Percentiles rank a stretch among this genome's conserved stretches.
These are phyloP conservation scores for Otus sunia DNA, from an alignment of 2,113 vertebrate genomes.

Conservation along the genomic window DNA sequence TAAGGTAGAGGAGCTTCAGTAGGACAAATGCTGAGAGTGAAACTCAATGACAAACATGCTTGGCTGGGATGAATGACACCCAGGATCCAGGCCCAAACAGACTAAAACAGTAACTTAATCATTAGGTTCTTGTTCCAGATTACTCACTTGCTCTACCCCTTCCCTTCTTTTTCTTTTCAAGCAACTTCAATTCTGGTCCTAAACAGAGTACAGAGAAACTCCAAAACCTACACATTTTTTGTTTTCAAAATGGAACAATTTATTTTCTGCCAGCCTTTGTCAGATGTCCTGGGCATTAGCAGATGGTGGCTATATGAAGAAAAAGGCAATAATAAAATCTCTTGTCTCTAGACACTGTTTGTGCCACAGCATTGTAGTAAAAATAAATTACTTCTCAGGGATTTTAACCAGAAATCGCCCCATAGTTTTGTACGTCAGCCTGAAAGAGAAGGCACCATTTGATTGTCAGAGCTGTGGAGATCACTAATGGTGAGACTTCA, in stretches of 20 bases:
- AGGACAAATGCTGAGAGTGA: not conserved
- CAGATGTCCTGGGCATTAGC: not conserved
- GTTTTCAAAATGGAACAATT: not conserved
- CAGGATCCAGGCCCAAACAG: not conserved
- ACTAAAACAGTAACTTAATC: not conserved
- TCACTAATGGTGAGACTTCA: not conserved
- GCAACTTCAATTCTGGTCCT: not conserved
- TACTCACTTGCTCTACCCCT: not conserved
- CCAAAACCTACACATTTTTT: not conserved
- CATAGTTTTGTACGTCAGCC: not conserved
- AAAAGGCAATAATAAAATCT: not conserved
- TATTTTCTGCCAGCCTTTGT: not conserved
- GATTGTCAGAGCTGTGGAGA: not conserved
- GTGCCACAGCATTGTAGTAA: not conserved
- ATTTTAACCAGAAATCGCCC: not conserved
- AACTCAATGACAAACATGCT: not conserved
- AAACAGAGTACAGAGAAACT: not conserved
- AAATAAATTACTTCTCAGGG: not conserved
- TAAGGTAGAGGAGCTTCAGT: not conserved
- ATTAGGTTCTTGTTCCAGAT: not conserved
- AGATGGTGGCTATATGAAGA: not conserved
- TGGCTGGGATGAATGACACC: not conserved
- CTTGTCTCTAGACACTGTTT: not conserved
- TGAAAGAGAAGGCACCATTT: not conserved
- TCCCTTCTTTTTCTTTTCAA: not conserved